Evolutionary conservation across 2,797 vertebrate species (phyloP).

Genomic region (Leptodactylus fallax): DNA sequence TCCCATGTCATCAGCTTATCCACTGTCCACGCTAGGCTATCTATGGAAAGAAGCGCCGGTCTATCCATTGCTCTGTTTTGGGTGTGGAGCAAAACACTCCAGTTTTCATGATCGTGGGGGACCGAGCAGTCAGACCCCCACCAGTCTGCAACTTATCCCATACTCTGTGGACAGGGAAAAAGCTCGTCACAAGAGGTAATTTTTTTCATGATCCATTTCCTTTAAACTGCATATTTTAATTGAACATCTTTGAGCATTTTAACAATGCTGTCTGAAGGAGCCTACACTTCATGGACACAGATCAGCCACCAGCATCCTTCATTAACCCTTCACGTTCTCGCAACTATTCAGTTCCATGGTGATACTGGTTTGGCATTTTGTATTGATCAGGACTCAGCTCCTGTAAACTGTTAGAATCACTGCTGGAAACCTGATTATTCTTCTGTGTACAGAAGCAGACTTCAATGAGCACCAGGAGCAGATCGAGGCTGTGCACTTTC

Average conservation of each 20-base stretch:
- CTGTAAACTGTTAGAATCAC: neutral
- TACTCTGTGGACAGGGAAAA: too few relatives aligned
- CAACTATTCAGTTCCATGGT: neutral
- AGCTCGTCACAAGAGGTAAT: too few relatives aligned
- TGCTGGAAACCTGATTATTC: constrained; percentile 12
- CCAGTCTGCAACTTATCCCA: too few relatives aligned
- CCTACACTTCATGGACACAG: neutral
- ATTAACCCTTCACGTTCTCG: neutral
- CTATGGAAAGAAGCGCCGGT: too few relatives aligned
- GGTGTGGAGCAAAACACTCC: too few relatives aligned
- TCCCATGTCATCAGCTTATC: too few relatives aligned
- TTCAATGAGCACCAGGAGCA: neutral
- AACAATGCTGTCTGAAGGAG: neutral
- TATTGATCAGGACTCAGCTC: neutral
- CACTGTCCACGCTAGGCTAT: too few relatives aligned
- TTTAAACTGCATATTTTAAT: neutral
- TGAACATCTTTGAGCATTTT: neutral
- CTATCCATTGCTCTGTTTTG: too few relatives aligned
- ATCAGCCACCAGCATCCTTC: neutral
- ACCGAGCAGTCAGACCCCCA: too few relatives aligned
- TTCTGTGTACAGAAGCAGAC: neutral
- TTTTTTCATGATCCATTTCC: too few relatives aligned
- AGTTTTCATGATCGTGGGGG: too few relatives aligned
- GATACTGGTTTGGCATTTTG: neutral
- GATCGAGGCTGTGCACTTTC: constrained; percentile 20